These are phyloP conservation scores for Pilophorus perplexus DNA, from an alignment of 2,888 invertebrate species.

Conservation along the genomic window DNA sequence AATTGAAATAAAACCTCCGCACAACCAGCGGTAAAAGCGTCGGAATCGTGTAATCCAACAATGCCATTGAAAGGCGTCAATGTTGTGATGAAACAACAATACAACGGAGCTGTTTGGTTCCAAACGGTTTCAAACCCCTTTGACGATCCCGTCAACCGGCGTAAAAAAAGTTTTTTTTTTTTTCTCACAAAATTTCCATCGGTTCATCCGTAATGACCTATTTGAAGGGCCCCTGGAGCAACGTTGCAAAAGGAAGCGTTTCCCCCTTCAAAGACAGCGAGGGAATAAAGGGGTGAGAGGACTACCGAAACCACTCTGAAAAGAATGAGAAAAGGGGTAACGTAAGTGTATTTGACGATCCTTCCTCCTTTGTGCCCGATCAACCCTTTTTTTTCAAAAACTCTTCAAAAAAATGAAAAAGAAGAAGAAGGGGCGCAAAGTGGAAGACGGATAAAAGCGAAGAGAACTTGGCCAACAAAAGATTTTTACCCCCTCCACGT, in stretches of 20 bases:
- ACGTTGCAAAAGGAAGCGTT: too few relatives aligned
- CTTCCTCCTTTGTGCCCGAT: conserved; percentile 4
- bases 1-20: too few relatives aligned
- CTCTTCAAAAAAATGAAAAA: conserved; percentile 7
- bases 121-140: too few relatives aligned
- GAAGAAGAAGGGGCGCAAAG: conserved; percentile 13
- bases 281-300: background rate
- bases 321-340: background rate
- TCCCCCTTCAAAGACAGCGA: background rate
- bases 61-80: too few relatives aligned
- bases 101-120: too few relatives aligned
- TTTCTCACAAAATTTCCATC: background rate
- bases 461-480: conserved; percentile 5
- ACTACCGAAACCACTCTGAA: background rate
- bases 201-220: background rate
- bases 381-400: conserved; percentile 19
- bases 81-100: too few relatives aligned
- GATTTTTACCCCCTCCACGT: background rate
- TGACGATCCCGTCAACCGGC: background rate
- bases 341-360: background rate
- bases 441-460: background rate
- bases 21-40: too few relatives aligned
- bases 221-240: background rate
- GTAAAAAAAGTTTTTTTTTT: background rate
- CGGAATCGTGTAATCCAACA: too few relatives aligned